Evolutionary conservation across 2,113 vertebrate genomes (phyloP), one percentile per base, ranked within the genome.

Genomic region (Labrus mixtus): DNA sequence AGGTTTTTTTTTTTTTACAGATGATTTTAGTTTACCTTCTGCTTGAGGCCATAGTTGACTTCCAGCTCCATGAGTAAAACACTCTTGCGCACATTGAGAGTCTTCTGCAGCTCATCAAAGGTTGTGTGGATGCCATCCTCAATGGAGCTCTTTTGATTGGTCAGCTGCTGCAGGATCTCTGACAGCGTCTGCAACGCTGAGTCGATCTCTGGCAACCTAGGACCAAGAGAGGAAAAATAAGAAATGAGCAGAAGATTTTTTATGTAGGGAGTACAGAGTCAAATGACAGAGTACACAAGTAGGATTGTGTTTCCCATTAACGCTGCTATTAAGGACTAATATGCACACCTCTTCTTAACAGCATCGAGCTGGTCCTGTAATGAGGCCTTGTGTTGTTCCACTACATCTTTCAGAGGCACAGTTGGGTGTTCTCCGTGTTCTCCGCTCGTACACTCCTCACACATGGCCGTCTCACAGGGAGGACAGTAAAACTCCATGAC

Each of bases 401-500:
- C 96, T 23, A 98, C 97, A 9, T 99, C 97, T 87, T 95, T 97
- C 22, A 99, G 97, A 0, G 96, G 98, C 37, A 99, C 97, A 0
- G 97, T 99, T 53, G 96, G 96, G 65, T 99, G 98, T 56, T 99
- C 97, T 1, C 96, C 96, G 0, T 99, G 98, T 82, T 98, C 98
- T 2, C 96, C 96, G 56, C 96, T 95, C 0, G 97, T 97, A 84
- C 98, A 99, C 88, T 99, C 97, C 45, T 93, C 94, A 92, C 98
- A 99, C 97, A 99, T 98, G 81, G 97, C 98, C 2, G 97, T 99
- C 94, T 99, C 98, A 25, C 98, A 99, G 4, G 97, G 96, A 39
- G 96, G 96, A 92, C 98, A 99, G 90, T 98, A 99, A 91, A 98
- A 98, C 80, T 98, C 97, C 98, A 99, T 99, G 79, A 98, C 95